These are phyloP conservation scores for Phalloptychus januarius DNA, from an alignment of 2,797 vertebrate species.

Conservation along the genomic window DNA sequence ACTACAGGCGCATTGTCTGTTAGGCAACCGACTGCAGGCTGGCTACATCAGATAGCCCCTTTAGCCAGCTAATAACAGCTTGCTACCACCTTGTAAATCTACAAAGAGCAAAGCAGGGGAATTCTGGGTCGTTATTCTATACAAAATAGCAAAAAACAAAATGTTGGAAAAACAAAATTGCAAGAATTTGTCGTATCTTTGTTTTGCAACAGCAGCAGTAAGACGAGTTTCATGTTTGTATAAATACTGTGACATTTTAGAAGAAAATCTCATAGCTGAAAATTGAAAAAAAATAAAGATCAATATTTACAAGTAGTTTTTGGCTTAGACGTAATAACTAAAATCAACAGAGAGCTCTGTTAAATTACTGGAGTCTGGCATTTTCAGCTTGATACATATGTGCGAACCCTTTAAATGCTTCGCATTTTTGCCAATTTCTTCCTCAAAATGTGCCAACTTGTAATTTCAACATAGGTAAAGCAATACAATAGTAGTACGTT, in stretches of 20 bases:
- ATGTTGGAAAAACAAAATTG: not conserved
- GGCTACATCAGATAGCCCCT: not conserved
- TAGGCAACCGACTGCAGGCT: not conserved
- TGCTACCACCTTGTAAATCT: not conserved
- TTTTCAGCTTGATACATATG: not conserved
- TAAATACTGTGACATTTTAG: not conserved
- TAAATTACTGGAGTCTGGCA: not conserved
- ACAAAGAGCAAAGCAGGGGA: not conserved
- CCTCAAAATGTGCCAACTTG: constrained; percentile 10
- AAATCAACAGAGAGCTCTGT: not conserved
- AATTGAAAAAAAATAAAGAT: not conserved
- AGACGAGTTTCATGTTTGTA: not conserved
- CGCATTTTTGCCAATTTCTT: constrained; percentile 2
- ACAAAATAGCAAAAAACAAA: not conserved
- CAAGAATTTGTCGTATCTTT: not conserved
- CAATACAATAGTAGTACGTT: not conserved
- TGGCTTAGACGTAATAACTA: not conserved
- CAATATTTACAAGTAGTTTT: not conserved
- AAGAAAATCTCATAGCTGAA: not conserved
- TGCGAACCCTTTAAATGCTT: not conserved
- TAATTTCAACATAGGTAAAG: not conserved
- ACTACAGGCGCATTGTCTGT: not conserved
- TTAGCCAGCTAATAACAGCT: not conserved
- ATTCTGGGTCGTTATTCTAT: not conserved
- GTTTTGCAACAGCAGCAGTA: not conserved